Base-by-base conservation (phyloP, 2,113 vertebrate genomes). In the Brevimyrus niger region DNA sequence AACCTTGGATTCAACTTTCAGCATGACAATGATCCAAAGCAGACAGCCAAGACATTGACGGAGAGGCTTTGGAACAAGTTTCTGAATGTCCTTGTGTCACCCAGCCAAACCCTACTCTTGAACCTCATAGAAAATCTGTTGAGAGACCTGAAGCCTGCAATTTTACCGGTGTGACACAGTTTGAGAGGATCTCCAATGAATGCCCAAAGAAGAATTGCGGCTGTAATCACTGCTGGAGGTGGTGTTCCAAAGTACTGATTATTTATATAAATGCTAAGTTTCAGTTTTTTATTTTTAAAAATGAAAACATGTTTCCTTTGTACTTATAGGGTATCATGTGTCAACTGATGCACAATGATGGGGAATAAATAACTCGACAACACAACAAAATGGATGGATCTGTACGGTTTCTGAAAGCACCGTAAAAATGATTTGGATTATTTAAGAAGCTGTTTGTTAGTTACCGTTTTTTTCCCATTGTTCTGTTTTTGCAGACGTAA, bases 401-500 rank as follows among this genome's bases (percentile, higher is more conserved):
- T 80, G 35, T 4, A 15, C 35, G 17, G 31, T 17, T 80, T 80
- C 5, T 42, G 15, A 42, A 80, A 42, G 35, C 13, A 80, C 13
- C 42, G 73, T 42, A 35, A 76, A 76, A 35, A 42, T 2, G 13
- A 47, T n/a, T 47, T 84, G 82, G 38, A 46, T 46, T 84, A 11
- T 84, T 84, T 84, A 23, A 38, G n/a, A 47, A 19, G n/a, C 73
- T 42, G 2, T 84, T 84, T 47, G 31, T 65, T 27, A 65, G 80
- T 44, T 87, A 4, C 11, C 19, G 7, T 44, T 65, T 10, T n/a
- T 55, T 44, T 46, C 15, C 35, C 48, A 84, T 5, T 87, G 15
- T 15, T 89, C 48, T 89, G 73, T 47, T 84, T 27, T 84, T 53
- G 89, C 80, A 96, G 96, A 95, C 73, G 91, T 91, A 65, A 91